A percentile compares a stretch with the other conserved stretches of the same genome.
These are phyloP conservation scores for Notothenia rossii DNA, from an alignment of 2,113 vertebrate species.

Conservation along the genomic window DNA sequence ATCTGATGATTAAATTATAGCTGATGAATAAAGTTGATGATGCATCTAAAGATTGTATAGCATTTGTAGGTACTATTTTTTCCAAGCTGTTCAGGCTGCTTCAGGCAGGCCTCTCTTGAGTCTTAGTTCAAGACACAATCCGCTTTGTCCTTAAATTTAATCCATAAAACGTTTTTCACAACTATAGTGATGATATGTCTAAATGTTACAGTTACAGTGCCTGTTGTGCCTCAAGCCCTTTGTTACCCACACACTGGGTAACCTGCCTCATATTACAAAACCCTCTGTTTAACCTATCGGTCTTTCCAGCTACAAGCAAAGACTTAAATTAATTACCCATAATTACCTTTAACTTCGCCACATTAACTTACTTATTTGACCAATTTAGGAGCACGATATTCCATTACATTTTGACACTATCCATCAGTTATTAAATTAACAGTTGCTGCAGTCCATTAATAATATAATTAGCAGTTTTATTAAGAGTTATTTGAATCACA, in stretches of 20 bases:
- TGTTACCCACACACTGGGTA: background rate
- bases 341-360: conserved; percentile 36
- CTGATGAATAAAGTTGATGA: no score
- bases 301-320: conserved; percentile 15
- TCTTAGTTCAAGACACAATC: conserved; percentile 4
- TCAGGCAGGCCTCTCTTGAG: conserved; percentile 4
- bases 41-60: no score
- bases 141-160: background rate
- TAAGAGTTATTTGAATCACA: conserved; percentile 51
- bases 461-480: conserved; percentile 60
- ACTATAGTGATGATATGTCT: background rate
- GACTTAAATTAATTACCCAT: conserved; percentile 32
- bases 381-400: conserved; percentile 46
- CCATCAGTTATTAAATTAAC: conserved; percentile 61
- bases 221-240: background rate
- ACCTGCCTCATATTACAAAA: background rate
- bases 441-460: conserved; percentile 59
- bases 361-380: conserved; percentile 49
- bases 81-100: no score
- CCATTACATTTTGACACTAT: conserved; percentile 43
- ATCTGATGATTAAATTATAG: no score
- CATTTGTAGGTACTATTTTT: no score
- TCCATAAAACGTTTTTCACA: background rate
- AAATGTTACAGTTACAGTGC: background rate
- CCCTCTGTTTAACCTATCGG: conserved; percentile 9